Evolutionary conservation across 2,113 vertebrate genomes (phyloP).

Genomic region (Mystacornis crossleyi): DNA sequence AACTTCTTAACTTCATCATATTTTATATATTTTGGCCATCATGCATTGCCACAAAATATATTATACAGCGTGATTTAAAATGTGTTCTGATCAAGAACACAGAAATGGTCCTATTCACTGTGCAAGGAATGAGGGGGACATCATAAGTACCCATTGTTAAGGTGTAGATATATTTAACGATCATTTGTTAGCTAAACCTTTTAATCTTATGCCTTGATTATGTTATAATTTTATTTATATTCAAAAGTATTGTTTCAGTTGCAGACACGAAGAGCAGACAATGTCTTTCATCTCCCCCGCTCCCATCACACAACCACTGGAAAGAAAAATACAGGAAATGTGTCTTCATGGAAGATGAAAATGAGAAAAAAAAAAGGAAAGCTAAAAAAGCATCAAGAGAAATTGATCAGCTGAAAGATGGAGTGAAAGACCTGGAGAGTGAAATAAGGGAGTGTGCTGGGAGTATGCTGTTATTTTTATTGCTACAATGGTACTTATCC

Average conservation of each 20-base stretch:
- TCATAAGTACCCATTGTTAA: constrained; percentile 56
- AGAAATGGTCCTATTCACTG: constrained; percentile 49
- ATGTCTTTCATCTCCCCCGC: not conserved
- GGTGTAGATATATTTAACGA: constrained; percentile 39
- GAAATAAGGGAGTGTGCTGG: not conserved
- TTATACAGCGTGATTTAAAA: constrained; percentile 75
- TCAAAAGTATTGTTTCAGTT: not conserved
- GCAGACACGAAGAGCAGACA: not conserved
- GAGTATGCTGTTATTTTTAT: not conserved
- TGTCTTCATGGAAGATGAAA: not conserved
- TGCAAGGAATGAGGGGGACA: constrained; percentile 44
- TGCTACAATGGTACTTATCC: not conserved
- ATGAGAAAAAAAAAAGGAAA: not conserved
- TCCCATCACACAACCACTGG: not conserved
- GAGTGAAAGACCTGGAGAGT: not conserved
- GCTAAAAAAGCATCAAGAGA: not conserved
- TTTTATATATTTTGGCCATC: constrained; percentile 79
- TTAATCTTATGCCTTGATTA: constrained; percentile 44
- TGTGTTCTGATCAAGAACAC: constrained; percentile 72
- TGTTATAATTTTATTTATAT: constrained; percentile 26
- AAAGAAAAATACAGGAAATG: not conserved
- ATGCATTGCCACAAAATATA: constrained; percentile 62
- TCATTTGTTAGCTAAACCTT: constrained; percentile 31
- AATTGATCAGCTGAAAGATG: not conserved
- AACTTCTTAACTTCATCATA: constrained; percentile 76